phyloP scores from a whole-genome alignment of 2,888 invertebrate species.

The Nudaria mundana region DNA sequence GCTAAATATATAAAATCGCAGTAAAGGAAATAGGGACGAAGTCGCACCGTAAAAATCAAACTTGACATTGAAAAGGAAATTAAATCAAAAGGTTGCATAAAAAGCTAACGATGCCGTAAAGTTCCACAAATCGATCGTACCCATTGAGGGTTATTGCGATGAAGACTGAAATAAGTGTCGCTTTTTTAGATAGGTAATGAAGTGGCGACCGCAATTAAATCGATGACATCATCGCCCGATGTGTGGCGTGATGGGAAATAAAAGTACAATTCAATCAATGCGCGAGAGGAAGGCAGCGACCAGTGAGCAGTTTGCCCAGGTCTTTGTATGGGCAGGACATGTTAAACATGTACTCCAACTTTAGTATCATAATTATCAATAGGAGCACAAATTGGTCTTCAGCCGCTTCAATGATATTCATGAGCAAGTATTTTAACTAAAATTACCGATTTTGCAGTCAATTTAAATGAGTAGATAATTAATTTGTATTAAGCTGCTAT shows the following conservation, averaged over 20 bases:
- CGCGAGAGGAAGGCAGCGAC: slow-evolving; percentile 37
- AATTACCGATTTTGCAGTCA: too few relatives aligned
- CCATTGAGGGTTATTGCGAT: slow-evolving; percentile 41
- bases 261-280: slow-evolving; percentile 70
- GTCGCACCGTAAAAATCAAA: slow-evolving; percentile 37
- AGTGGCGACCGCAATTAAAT: slow-evolving; percentile 69
- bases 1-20: slow-evolving; percentile 32
- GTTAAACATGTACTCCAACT: slow-evolving; percentile 18
- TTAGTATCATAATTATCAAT: too few relatives aligned
- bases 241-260: slow-evolving; percentile 63
- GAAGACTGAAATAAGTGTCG: slow-evolving; percentile 54
- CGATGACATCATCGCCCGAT: slow-evolving; percentile 70
- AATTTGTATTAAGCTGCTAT: too few relatives aligned
- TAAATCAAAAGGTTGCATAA: slow-evolving; percentile 47
- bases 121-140: slow-evolving; percentile 49
- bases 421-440: too few relatives aligned
- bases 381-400: too few relatives aligned
- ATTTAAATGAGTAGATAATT: too few relatives aligned
- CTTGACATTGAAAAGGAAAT: slow-evolving; percentile 55
- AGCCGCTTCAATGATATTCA: too few relatives aligned
- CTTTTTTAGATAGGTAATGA: slow-evolving; percentile 64
- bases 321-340: slow-evolving; percentile 19
- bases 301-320: slow-evolving; percentile 22
- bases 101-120: slow-evolving; percentile 56
- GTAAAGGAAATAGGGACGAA: slow-evolving; percentile 35